phyloP scores from a whole-genome alignment of 1,140 invertebrate genomes.

The Zaprionus taronus region DNA sequence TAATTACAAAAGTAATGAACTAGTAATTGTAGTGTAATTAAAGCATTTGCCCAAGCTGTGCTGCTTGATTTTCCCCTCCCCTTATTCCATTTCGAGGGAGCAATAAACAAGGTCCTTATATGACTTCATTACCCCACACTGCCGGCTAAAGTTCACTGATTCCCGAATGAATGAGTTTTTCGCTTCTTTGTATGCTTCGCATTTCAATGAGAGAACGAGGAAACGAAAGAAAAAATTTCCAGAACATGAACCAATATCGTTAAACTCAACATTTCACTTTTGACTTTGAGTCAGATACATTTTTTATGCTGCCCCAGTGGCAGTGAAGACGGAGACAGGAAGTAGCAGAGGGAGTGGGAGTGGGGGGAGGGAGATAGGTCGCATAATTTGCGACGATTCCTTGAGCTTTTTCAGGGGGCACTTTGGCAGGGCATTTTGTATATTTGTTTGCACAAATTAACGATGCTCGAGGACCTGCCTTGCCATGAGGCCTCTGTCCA shows the following conservation, averaged over 20 bases:
- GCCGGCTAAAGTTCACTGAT: background rate
- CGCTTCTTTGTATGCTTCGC: slow-evolving; percentile 6
- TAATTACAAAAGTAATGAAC: background rate
- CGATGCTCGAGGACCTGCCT: slow-evolving; percentile 57
- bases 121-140: background rate
- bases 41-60: background rate
- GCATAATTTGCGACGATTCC: slow-evolving; percentile 41
- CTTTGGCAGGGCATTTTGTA: slow-evolving; percentile 33
- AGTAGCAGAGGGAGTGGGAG: background rate
- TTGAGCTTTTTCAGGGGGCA: background rate
- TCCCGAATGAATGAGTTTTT: background rate
- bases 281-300: slow-evolving; percentile 52
- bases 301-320: slow-evolving; percentile 5
- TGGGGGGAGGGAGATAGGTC: background rate
- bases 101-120: slow-evolving; percentile 9
- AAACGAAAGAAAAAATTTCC: slow-evolving; percentile 14
- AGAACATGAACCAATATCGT: slow-evolving; percentile 43
- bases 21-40: background rate
- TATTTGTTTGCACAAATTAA: slow-evolving; percentile 80
- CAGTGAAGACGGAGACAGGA: no score
- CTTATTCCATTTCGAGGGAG: background rate
- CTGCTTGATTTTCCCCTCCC: background rate
- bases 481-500: background rate
- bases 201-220: slow-evolving; percentile 6
- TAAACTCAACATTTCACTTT: slow-evolving; percentile 62